phyloP scores from a whole-genome alignment of 2,888 invertebrate species.

The Eupelmus urozonus region DNA sequence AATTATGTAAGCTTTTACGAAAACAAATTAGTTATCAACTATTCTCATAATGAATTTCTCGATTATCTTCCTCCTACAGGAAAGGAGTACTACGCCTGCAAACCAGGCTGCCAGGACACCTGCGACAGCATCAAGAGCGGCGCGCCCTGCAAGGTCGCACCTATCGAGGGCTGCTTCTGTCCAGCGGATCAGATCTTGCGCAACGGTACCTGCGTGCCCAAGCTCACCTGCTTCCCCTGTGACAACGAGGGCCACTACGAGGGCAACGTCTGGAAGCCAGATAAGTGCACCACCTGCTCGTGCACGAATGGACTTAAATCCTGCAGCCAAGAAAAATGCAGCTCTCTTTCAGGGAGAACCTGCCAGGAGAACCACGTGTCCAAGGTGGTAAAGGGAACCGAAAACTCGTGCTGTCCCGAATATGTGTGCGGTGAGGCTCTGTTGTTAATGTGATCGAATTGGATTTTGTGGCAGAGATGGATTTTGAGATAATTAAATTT shows the following conservation, averaged over 20 bases:
- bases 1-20: too few relatives aligned
- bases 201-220: constrained; percentile 85
- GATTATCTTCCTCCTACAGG: constrained; percentile 64
- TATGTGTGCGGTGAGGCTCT: constrained; percentile 84
- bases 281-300: constrained; percentile 86
- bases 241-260: constrained; percentile 85
- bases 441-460: too few relatives aligned
- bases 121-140: constrained; percentile 82
- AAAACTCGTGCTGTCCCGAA: constrained; percentile 84
- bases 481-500: background rate
- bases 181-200: constrained; percentile 85
- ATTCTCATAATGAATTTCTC: too few relatives aligned
- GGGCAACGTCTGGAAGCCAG: constrained; percentile 84
- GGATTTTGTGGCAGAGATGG: too few relatives aligned
- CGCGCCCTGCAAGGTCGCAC: constrained; percentile 77
- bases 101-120: constrained; percentile 82
- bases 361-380: constrained; percentile 81
- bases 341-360: constrained; percentile 80
- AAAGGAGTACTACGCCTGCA: constrained; percentile 79
- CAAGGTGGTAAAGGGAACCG: constrained; percentile 79
- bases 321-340: constrained; percentile 84
- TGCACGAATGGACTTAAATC: constrained; percentile 81
- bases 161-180: constrained; percentile 91
- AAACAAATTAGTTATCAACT: too few relatives aligned
- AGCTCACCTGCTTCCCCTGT: constrained; percentile 84